Conservation (phyloP, 92 coral and sea anemone genomes). For the Paramuricea clavata region DNA sequence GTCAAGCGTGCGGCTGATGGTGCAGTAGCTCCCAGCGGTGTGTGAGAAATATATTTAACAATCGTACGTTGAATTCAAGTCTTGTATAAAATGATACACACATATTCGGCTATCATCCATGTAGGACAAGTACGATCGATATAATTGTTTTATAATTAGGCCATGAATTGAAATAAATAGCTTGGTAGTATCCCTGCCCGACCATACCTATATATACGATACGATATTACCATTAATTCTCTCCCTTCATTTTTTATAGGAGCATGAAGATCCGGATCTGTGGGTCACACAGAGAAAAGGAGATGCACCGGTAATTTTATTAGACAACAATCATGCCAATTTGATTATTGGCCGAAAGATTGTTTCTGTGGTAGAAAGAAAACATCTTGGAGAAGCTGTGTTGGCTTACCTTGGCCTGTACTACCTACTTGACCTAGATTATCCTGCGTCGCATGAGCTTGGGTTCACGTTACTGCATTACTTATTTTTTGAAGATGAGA, state of each 20-base stretch:
- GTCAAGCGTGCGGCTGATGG: too few species aligned
- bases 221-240: neutral
- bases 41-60: neutral
- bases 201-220: neutral
- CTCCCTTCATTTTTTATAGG: neutral
- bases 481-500: neutral
- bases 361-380: neutral
- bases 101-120: too few species aligned
- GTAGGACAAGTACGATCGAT: too few species aligned
- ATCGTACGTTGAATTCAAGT: neutral
- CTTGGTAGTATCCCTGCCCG: too few species aligned
- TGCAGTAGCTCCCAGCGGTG: too few species aligned
- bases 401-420: slow-evolving; percentile 20
- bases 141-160: too few species aligned
- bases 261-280: slow-evolving; percentile 14
- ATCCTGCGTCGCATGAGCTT: slow-evolving; percentile 6
- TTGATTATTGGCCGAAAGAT: slow-evolving; percentile 16
- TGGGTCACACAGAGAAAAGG: neutral
- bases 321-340: neutral
- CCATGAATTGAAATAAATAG: too few species aligned
- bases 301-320: neutral
- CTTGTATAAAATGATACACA: neutral
- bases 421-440: slow-evolving; percentile 18
- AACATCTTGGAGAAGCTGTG: neutral
- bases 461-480: neutral